Evolutionary conservation across 2,888 invertebrate genomes (phyloP).

Genomic region (Latrodectus elegans): DNA sequence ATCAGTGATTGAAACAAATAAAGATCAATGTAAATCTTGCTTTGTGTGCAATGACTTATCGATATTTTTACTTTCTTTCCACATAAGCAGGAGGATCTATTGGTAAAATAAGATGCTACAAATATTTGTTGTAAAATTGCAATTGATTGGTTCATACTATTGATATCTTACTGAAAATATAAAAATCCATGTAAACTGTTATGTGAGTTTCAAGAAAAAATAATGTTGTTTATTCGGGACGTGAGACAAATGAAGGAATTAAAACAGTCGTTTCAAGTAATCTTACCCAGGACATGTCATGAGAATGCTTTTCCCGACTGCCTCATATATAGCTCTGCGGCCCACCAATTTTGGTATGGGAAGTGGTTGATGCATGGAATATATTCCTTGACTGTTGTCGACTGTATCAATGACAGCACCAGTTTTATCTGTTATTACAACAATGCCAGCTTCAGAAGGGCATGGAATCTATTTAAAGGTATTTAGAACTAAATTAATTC

Average conservation of each 20-base stretch:
- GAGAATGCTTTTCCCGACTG: slow-evolving; percentile 71
- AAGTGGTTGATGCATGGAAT: slow-evolving; percentile 71
- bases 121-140: too few species aligned
- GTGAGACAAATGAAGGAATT: too few species aligned
- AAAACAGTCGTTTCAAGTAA: too few species aligned
- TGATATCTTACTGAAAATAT: too few species aligned
- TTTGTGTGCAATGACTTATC: too few species aligned
- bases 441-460: slow-evolving; percentile 71
- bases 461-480: slow-evolving; percentile 69
- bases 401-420: slow-evolving; percentile 80
- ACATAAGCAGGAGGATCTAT: too few species aligned
- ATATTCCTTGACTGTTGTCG: slow-evolving; percentile 74
- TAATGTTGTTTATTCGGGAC: neutral
- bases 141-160: too few species aligned
- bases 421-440: slow-evolving; percentile 77
- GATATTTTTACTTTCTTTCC: too few species aligned
- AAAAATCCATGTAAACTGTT: too few species aligned
- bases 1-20: too few species aligned
- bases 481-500: neutral
- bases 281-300: slow-evolving; percentile 72
- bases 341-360: slow-evolving; percentile 72
- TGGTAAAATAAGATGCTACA: too few species aligned
- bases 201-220: neutral
- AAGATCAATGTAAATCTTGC: too few species aligned
- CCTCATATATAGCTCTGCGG: slow-evolving; percentile 72